Percentiles rank a stretch among this genome's conserved stretches.
Evolutionary conservation across 2,113 vertebrate species (phyloP).

Genomic region (Ibidorhyncha struthersii): DNA sequence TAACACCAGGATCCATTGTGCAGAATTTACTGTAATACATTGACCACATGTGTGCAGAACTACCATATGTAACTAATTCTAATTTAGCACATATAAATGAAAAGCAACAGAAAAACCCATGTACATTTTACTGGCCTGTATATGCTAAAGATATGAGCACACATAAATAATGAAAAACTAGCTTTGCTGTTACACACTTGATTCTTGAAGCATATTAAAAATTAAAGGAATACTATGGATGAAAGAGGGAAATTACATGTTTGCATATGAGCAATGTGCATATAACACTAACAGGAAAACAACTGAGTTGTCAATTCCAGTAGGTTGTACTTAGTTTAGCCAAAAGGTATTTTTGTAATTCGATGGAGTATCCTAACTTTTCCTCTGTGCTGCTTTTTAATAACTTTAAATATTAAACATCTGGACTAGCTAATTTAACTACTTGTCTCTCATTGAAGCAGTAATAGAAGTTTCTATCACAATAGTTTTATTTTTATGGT

Average conservation of each 20-base stretch:
- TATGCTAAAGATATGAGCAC: neutral
- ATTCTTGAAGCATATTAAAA: slow-evolving; percentile 19
- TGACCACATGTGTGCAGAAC: neutral
- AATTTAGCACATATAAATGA: neutral
- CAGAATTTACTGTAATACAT: neutral
- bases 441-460: neutral
- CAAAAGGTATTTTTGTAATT: neutral
- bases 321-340: neutral
- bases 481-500: neutral
- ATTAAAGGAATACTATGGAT: neutral
- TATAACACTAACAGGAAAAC: neutral
- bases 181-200: neutral
- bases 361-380: neutral
- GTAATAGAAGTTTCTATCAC: neutral
- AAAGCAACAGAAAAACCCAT: neutral
- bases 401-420: neutral
- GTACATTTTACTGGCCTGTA: neutral
- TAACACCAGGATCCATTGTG: neutral
- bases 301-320: neutral
- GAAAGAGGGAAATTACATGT: neutral
- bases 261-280: neutral
- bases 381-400: neutral
- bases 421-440: neutral
- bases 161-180: slow-evolving; percentile 29
- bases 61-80: neutral